Conservation (phyloP, 2,888 invertebrate genomes). For the Amblyteles armatorius region DNA sequence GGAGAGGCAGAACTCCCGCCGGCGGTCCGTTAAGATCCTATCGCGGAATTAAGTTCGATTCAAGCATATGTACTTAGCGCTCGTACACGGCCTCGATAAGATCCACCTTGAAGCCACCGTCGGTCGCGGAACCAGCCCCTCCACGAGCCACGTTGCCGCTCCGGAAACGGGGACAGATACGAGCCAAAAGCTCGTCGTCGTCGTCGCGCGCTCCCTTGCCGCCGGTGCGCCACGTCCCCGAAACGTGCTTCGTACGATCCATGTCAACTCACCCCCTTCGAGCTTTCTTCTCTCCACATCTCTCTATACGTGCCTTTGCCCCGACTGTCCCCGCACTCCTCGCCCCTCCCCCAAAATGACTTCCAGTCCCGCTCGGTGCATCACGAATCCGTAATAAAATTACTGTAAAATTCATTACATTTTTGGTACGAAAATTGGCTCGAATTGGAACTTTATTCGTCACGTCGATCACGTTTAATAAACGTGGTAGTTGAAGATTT, state of each 20-base stretch:
- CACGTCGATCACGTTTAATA: constrained; percentile 34
- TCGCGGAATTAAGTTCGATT: constrained; percentile 80
- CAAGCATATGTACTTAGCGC: constrained; percentile 79
- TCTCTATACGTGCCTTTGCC: constrained; percentile 40
- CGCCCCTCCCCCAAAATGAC: constrained; percentile 5
- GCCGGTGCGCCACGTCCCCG: constrained; percentile 27
- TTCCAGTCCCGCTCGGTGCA: neutral
- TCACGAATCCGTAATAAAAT: neutral
- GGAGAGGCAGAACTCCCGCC: constrained; percentile 64
- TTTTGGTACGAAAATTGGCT: neutral
- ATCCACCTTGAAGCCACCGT: constrained; percentile 65
- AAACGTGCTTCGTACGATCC: constrained; percentile 51
- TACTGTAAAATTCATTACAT: neutral
- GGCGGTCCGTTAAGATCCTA: constrained; percentile 76
- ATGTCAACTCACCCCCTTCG: constrained; percentile 33
- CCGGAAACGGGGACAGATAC: constrained; percentile 67
- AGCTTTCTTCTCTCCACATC: constrained; percentile 35
- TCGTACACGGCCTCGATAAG: constrained; percentile 73
- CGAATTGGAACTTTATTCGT: neutral
- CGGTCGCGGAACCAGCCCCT: constrained; percentile 29
- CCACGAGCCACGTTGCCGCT: constrained; percentile 13
- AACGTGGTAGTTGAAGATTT: constrained; percentile 26
- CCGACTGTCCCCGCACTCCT: constrained; percentile 13
- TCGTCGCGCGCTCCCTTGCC: constrained; percentile 7
- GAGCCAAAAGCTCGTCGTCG: constrained; percentile 43